phyloP scores from a whole-genome alignment of 2,113 vertebrate genomes.

The Syngnathus floridae region DNA sequence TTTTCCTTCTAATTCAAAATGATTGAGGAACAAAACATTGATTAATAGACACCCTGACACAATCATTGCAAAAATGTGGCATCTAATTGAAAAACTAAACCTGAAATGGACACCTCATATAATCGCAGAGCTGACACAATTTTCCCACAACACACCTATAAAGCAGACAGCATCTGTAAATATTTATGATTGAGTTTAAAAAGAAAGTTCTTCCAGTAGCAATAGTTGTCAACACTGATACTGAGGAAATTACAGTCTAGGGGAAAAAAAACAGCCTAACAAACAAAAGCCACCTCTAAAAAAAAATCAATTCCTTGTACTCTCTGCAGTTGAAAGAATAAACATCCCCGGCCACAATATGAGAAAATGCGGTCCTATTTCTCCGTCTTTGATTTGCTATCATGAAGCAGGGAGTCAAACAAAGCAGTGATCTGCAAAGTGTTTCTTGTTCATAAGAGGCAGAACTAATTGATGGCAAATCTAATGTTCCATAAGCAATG shows the following conservation, averaged over 20 bases:
- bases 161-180: background rate
- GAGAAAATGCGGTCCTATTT: background rate
- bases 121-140: too few relatives aligned
- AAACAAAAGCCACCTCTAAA: background rate
- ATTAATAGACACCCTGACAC: too few relatives aligned
- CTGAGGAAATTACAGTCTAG: background rate
- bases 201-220: background rate
- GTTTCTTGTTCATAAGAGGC: constrained; percentile 19
- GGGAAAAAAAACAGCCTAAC: background rate
- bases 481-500: constrained; percentile 48
- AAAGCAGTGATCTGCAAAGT: constrained; percentile 25
- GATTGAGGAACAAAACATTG: too few relatives aligned
- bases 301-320: background rate
- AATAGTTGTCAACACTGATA: background rate
- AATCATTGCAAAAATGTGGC: background rate
- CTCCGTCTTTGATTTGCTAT: background rate
- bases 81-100: background rate
- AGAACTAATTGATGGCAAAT: constrained; percentile 40
- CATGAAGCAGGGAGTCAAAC: constrained; percentile 21
- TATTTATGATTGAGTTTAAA: background rate
- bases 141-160: too few relatives aligned
- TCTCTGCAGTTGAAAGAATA: background rate
- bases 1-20: too few relatives aligned
- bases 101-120: background rate
- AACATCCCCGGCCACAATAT: background rate